Conservation (phyloP, 2,797 vertebrate species). For the Echiichthys vipera region DNA sequence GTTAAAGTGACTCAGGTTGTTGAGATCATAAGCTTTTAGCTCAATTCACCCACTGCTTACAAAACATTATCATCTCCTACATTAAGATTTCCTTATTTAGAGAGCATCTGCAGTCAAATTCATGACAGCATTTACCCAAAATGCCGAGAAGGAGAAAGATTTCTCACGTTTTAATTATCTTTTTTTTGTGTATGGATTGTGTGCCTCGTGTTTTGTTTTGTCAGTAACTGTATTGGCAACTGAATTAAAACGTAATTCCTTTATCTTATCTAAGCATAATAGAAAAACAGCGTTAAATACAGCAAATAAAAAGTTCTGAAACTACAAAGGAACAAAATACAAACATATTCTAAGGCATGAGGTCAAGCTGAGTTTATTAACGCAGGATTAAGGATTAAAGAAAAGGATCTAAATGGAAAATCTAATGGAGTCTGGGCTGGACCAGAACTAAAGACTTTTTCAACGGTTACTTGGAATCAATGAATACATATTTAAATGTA, state of each 20-base stretch:
- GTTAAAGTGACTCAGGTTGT: not conserved
- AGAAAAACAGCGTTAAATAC: not conserved
- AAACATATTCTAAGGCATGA: not conserved
- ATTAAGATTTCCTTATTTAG: slow-evolving; percentile 35
- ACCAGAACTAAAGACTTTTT: not conserved
- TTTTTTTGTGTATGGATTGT: too few relatives aligned
- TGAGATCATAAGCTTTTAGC: slow-evolving; percentile 45
- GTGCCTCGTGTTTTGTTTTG: not conserved
- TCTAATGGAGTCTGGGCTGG: not conserved
- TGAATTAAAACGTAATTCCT: not conserved
- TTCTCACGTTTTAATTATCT: not conserved
- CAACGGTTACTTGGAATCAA: not conserved
- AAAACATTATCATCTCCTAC: slow-evolving; percentile 37
- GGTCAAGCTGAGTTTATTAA: not conserved
- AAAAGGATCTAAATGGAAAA: not conserved
- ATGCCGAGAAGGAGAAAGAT: too few relatives aligned
- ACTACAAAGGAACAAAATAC: not conserved
- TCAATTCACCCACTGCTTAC: slow-evolving; percentile 8
- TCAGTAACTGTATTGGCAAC: not conserved
- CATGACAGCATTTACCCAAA: not conserved
- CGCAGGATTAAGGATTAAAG: not conserved
- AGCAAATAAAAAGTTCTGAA: not conserved
- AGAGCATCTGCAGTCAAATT: slow-evolving; percentile 17
- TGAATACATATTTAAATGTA: not conserved
- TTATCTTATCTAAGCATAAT: not conserved